Base-by-base conservation (phyloP, 2,888 invertebrate genomes). In the Chaetogeoica ovagalla region DNA sequence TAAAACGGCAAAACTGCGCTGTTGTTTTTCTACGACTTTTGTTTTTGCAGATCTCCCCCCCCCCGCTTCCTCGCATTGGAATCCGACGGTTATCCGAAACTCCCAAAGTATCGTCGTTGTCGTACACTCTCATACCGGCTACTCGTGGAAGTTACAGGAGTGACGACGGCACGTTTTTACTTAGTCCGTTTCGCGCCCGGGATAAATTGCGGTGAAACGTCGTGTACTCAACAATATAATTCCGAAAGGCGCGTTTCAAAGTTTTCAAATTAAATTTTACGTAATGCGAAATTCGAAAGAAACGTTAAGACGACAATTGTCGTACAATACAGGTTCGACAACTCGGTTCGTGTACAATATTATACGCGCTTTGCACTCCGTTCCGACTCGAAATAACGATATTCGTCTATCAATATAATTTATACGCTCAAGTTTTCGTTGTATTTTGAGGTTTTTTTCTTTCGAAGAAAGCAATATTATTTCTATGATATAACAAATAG, bases 201-300 rank as follows among this genome's bases (percentile, higher is more conserved):
- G 66, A 21, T 66, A 66, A n/a, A 66, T 66, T 43, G 43, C 37
- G 43, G 17, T 19, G 21, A 43, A 43, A 65, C 63, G 39, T n/a
- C 19, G 62, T 11, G 30, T 17, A 63, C 8, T 19, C n/a, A n/a
- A 7, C n/a, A 21, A 23, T 23, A 15, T 48, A 48, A 66, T 66
- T 65, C 39, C 39, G n/a, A 39, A 66, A n/a, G 21, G 13, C 65
- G 19, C 65, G 39, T 66, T 66, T 65, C 37, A 66, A 43, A 48
- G 15, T 66, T 66, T 66, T 48, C 66, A 66, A 48, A 66, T 66
- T 66, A 66, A 66, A 66, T 66, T 43, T 48, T 21, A 66, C 21
- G 66, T 21, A 48, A 30, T 30, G 4, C 43, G 21, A 21, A 48
- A 66, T 43, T 48, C 43, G 21, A 43, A 66, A 66, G 43, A 43